Evolutionary conservation across 2,113 vertebrate genomes (phyloP).

Genomic region (Petroica traversi): DNA sequence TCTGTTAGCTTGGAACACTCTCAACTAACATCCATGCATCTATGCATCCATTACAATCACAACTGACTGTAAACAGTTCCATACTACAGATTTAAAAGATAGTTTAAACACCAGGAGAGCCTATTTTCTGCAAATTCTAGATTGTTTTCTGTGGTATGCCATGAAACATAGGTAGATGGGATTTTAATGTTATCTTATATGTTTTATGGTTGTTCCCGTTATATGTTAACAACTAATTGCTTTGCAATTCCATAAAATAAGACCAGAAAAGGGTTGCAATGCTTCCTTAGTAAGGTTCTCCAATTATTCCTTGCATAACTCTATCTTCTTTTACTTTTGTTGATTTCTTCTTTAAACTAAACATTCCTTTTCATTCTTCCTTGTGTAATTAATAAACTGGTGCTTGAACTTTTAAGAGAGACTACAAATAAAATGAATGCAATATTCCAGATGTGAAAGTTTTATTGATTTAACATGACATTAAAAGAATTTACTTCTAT

Average conservation of each 20-base stretch:
- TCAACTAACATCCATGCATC: neutral
- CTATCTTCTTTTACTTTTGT: neutral
- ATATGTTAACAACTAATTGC: neutral
- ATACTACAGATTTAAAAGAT: neutral
- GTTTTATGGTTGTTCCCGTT: neutral
- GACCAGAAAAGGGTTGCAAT: neutral
- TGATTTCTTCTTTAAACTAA: neutral
- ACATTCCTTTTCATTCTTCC: neutral
- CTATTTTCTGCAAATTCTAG: neutral
- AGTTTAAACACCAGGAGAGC: neutral
- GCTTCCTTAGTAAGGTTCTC: neutral
- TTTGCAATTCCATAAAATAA: neutral
- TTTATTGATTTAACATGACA: neutral
- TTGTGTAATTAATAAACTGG: neutral
- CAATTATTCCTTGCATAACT: neutral
- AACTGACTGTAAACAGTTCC: neutral
- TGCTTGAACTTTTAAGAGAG: neutral
- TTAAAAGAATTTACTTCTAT: neutral
- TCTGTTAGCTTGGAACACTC: neutral
- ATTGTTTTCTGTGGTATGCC: neutral
- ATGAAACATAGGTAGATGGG: neutral
- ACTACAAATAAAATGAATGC: neutral
- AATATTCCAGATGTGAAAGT: neutral
- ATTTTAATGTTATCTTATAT: neutral
- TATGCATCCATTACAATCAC: neutral